Evolutionary conservation across 2,888 invertebrate species (phyloP).

Genomic region (Ptilodon capucinus): DNA sequence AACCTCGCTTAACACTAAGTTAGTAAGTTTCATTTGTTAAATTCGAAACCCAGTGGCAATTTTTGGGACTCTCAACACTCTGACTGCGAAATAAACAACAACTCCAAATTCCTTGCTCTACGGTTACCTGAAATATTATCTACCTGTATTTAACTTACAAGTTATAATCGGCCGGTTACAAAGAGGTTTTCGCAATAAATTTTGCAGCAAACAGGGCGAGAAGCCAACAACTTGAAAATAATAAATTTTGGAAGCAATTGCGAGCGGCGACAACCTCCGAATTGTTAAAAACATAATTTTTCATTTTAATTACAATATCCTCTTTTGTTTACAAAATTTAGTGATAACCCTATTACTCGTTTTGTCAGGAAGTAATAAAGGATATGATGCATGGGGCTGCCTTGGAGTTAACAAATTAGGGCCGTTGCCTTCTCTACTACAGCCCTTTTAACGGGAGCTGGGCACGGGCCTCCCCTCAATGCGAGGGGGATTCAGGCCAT

Average conservation of each 20-base stretch:
- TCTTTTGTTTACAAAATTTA: not conserved
- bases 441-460: too few species aligned
- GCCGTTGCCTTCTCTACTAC: too few species aligned
- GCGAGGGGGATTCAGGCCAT: too few species aligned
- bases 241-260: slow-evolving; percentile 30
- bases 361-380: not conserved
- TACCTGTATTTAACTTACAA: slow-evolving; percentile 9
- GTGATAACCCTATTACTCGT: not conserved
- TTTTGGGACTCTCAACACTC: not conserved
- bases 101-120: not conserved
- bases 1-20: too few species aligned
- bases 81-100: not conserved
- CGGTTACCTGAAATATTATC: slow-evolving; percentile 1
- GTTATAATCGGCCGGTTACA: slow-evolving; percentile 17
- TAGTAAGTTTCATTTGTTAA: too few species aligned
- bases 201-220: not conserved
- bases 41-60: too few species aligned
- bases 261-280: slow-evolving; percentile 7
- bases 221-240: not conserved
- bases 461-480: too few species aligned
- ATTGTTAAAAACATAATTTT: slow-evolving; percentile 28
- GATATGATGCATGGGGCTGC: not conserved
- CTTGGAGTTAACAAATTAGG: not conserved
- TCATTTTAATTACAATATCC: slow-evolving; percentile 18
- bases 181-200: slow-evolving; percentile 16